Conservation (phyloP, 2,113 vertebrate genomes). For the Sula dactylatra region DNA sequence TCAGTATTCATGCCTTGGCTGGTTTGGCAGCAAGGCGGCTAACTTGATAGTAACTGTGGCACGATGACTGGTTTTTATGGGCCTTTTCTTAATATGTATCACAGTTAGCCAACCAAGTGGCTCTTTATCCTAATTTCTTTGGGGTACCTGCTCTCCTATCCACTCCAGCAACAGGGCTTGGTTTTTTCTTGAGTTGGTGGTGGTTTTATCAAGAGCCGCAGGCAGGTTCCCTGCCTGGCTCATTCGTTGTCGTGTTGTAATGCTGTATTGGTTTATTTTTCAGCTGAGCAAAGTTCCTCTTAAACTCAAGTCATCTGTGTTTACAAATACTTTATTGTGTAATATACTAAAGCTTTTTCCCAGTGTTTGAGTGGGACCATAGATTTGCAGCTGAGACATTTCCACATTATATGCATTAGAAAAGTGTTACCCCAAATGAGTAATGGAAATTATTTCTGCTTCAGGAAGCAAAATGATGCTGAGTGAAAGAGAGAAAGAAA, state of each 20-base stretch:
- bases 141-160: not conserved
- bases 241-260: not conserved
- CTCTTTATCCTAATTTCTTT: not conserved
- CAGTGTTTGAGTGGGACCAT: not conserved
- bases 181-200: not conserved
- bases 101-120: not conserved
- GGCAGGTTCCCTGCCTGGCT: not conserved
- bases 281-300: constrained; percentile 7
- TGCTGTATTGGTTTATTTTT: not conserved
- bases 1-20: constrained; percentile 43
- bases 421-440: not conserved
- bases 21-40: not conserved
- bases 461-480: constrained; percentile 9
- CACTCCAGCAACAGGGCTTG: fast-evolving
- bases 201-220: not conserved
- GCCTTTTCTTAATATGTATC: not conserved
- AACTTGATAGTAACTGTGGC: not conserved
- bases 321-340: constrained; percentile 41
- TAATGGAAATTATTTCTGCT: constrained; percentile 34
- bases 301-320: not conserved
- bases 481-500: not conserved
- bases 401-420: not conserved
- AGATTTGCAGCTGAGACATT: not conserved
- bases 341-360: not conserved
- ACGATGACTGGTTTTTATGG: not conserved